These are phyloP conservation scores for Blomia tropicalis DNA, from an alignment of 2,888 invertebrate species.

Conservation along the genomic window DNA sequence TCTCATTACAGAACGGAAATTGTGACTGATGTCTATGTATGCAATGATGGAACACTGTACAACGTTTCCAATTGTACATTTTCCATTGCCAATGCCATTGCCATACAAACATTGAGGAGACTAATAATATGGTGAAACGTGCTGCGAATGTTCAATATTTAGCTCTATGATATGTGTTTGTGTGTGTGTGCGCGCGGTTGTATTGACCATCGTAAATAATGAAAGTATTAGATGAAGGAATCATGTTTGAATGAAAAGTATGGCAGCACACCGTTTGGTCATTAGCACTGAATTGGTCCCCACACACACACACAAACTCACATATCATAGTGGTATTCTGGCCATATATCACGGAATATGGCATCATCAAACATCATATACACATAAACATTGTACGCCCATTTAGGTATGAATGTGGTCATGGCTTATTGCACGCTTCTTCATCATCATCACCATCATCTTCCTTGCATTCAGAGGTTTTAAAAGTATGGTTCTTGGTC, in stretches of 20 bases:
- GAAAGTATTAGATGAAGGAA: no score
- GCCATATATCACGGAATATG: slow-evolving; percentile 12
- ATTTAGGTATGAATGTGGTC: no score
- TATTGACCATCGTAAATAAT: slow-evolving; percentile 7
- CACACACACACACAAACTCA: no score
- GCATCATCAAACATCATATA: no score
- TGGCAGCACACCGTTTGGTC: background rate
- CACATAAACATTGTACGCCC: no score
- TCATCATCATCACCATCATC: background rate
- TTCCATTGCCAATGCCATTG: no score
- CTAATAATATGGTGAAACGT: background rate
- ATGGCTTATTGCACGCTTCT: background rate
- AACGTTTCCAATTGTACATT: no score
- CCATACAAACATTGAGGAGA: background rate
- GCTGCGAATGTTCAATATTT: slow-evolving; percentile 9
- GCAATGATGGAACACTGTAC: background rate
- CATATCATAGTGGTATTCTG: no score
- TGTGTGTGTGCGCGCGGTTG: background rate
- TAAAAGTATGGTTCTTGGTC: background rate
- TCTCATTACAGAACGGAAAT: slow-evolving; percentile 13
- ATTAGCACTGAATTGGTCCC: background rate
- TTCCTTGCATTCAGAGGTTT: background rate
- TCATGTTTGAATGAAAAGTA: no score
- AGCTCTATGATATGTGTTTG: background rate
- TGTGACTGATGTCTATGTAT: slow-evolving; percentile 2